Conservation (phyloP, 2,113 vertebrate genomes). For the Malurus melanocephalus region DNA sequence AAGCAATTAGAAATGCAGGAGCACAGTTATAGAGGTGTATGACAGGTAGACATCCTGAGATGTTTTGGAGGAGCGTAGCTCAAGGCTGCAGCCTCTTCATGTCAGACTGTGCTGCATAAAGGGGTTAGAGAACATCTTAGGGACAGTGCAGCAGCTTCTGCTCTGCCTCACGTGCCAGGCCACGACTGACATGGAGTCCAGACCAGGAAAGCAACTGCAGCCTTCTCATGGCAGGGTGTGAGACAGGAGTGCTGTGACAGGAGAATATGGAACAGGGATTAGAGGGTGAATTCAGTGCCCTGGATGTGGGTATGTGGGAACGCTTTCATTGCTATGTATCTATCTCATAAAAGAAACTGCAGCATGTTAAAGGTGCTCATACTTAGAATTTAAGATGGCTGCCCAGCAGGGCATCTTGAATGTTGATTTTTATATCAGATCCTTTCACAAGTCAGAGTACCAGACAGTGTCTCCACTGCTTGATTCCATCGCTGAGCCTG, state of each 20-base stretch:
- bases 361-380: background rate
- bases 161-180: background rate
- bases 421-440: background rate
- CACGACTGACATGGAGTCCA: background rate
- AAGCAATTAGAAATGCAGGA: background rate
- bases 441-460: background rate
- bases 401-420: background rate
- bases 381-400: background rate
- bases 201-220: background rate
- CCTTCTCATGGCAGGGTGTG: background rate
- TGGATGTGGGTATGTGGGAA: background rate
- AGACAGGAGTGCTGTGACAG: background rate
- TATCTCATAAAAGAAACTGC: background rate
- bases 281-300: background rate
- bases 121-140: background rate
- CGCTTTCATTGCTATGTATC: background rate
- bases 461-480: background rate
- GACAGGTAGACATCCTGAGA: background rate
- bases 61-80: background rate
- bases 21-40: background rate
- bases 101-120: rapidly evolving
- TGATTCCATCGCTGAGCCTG: background rate
- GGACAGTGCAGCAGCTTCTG: background rate
- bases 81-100: background rate
- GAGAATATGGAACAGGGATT: background rate